Percentiles rank a stretch among this genome's conserved stretches.
Conservation (phyloP, 2,888 invertebrate genomes). For the Patella depressa region DNA sequence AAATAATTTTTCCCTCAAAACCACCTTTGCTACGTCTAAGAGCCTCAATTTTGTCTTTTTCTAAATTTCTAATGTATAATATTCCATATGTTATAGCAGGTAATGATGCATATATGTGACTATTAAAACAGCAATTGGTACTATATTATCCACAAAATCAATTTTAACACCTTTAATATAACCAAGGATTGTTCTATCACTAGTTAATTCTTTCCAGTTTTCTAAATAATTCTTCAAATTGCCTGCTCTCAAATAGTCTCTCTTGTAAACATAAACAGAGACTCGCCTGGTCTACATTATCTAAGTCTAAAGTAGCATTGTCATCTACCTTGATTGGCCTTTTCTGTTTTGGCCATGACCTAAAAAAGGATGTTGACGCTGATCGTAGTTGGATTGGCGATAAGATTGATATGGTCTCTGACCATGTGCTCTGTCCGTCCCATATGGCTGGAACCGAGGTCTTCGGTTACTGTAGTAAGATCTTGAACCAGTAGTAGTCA, state of each 20-base stretch:
- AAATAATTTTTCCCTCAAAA: slow-evolving; percentile 16
- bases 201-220: not conserved
- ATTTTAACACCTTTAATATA: slow-evolving; percentile 5
- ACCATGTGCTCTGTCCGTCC: not conserved
- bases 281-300: not conserved
- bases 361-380: not conserved
- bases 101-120: slow-evolving; percentile 26
- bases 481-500: not conserved
- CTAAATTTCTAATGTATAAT: slow-evolving; percentile 25
- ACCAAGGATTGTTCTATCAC: not conserved
- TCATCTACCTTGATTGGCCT: not conserved
- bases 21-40: slow-evolving; percentile 18
- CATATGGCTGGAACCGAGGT: not conserved
- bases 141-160: not conserved
- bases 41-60: slow-evolving; percentile 24
- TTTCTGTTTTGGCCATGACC: not conserved
- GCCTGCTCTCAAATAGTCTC: slow-evolving; percentile 1
- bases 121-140: slow-evolving; percentile 15
- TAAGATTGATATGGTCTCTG: not conserved
- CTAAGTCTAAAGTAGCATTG: not conserved
- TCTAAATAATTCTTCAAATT: not conserved
- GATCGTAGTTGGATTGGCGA: not conserved
- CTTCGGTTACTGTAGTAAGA: too few relatives aligned
- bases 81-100: slow-evolving; percentile 26
- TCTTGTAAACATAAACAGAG: not conserved